Evolutionary conservation across 2,888 invertebrate species (phyloP).

Genomic region (Dilophus febrilis): DNA sequence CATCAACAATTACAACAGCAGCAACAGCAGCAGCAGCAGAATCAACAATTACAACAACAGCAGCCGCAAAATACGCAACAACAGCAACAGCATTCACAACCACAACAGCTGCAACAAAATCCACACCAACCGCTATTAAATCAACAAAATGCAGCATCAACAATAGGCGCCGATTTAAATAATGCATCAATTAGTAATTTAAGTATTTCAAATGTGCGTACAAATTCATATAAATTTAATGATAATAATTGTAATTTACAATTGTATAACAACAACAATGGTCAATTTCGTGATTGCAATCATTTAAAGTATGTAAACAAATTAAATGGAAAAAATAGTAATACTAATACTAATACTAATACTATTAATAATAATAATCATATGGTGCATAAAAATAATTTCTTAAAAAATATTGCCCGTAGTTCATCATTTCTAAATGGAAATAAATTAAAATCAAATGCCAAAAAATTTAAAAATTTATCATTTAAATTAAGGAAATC

Average conservation of each 20-base stretch:
- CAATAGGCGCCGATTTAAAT: constrained; percentile 4
- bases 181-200: constrained; percentile 1
- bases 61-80: constrained; percentile 10
- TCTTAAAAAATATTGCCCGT: constrained; percentile 29
- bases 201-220: constrained; percentile 5
- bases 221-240: constrained; percentile 1
- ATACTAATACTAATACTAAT: constrained; percentile 3
- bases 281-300: no score
- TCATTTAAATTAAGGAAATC: constrained; percentile 15
- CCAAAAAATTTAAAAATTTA: constrained; percentile 26
- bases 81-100: constrained; percentile 11
- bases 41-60: constrained; percentile 4
- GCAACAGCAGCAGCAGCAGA: constrained; percentile 6
- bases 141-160: constrained; percentile 9
- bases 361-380: constrained; percentile 5
- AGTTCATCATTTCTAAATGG: constrained; percentile 28
- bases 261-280: no score
- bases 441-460: constrained; percentile 28
- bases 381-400: constrained; percentile 15
- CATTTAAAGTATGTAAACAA: no score
- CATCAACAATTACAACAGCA: constrained; percentile 14
- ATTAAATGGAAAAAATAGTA: not conserved
- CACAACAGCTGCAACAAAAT: constrained; percentile 6
- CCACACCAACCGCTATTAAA: not conserved
- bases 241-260: no score